Percentiles rank a stretch among this genome's conserved stretches.
These are phyloP conservation scores for Dinomys branickii DNA, from an alignment of 2,113 vertebrate species.

Conservation along the genomic window DNA sequence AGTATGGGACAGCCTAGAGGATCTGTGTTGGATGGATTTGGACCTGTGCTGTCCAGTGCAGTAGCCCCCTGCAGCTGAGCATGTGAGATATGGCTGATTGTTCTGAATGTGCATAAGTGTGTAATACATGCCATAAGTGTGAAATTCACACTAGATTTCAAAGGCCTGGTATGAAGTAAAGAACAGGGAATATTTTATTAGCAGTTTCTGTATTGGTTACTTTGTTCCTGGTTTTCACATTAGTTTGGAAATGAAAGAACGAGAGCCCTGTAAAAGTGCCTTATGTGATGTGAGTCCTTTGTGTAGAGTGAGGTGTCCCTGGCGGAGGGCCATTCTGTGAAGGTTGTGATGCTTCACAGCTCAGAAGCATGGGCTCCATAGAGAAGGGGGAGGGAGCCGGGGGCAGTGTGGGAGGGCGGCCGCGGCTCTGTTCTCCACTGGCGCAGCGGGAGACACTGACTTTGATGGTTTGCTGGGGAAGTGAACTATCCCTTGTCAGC, in stretches of 20 bases:
- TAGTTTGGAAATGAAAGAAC: background rate
- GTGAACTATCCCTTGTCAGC: background rate
- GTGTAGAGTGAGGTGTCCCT: background rate
- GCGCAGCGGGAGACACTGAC: too few species aligned
- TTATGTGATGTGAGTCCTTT: background rate
- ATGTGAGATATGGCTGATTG: background rate
- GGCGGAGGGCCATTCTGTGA: background rate
- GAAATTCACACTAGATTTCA: background rate
- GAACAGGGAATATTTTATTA: background rate
- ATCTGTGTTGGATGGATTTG: background rate
- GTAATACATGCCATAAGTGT: background rate
- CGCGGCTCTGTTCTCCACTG: background rate
- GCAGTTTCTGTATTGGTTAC: background rate
- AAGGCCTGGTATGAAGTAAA: slow-evolving; percentile 4
- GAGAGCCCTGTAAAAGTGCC: background rate
- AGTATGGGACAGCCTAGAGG: background rate
- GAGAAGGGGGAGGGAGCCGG: accelerated
- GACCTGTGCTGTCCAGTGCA: background rate
- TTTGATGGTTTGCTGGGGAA: background rate
- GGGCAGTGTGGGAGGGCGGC: background rate
- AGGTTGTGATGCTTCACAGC: background rate
- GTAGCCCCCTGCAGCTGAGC: background rate
- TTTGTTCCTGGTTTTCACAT: background rate
- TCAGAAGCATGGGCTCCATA: background rate
- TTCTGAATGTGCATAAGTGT: background rate